Conservation (phyloP, 2,113 vertebrate genomes). For the Daubentonia madagascariensis region DNA sequence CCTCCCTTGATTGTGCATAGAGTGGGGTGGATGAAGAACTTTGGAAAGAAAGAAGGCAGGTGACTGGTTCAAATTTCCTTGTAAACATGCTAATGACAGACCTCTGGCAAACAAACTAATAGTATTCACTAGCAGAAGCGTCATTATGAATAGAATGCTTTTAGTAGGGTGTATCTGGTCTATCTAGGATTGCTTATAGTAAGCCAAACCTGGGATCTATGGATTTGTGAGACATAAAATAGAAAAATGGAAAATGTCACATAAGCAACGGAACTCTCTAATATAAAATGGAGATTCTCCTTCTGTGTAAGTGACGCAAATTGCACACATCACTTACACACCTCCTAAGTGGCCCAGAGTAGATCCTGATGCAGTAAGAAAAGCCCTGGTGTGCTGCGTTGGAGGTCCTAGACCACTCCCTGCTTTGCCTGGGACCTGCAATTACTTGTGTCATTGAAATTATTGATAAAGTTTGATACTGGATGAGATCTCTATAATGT, state of each 20-base stretch:
- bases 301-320: background rate
- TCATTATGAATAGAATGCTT: background rate
- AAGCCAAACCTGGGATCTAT: background rate
- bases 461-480: background rate
- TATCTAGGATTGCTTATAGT: background rate
- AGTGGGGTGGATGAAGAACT: background rate
- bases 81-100: background rate
- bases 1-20: background rate
- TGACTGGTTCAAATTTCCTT: background rate
- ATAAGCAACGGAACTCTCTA: background rate
- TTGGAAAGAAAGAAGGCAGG: background rate
- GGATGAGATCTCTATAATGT: background rate
- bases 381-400: accelerated
- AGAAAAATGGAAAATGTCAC: background rate
- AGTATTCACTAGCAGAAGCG: background rate
- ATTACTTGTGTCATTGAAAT: background rate
- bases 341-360: background rate
- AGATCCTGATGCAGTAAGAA: background rate
- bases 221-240: background rate
- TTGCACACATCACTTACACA: background rate
- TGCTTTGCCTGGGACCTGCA: background rate
- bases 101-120: background rate
- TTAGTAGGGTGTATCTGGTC: background rate
- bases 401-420: background rate
- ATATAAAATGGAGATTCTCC: background rate